A percentile compares a stretch with the other conserved stretches of the same genome.
These are phyloP conservation scores for Sphaerophoria taeniata DNA, from an alignment of 2,888 invertebrate species.

Conservation along the genomic window DNA sequence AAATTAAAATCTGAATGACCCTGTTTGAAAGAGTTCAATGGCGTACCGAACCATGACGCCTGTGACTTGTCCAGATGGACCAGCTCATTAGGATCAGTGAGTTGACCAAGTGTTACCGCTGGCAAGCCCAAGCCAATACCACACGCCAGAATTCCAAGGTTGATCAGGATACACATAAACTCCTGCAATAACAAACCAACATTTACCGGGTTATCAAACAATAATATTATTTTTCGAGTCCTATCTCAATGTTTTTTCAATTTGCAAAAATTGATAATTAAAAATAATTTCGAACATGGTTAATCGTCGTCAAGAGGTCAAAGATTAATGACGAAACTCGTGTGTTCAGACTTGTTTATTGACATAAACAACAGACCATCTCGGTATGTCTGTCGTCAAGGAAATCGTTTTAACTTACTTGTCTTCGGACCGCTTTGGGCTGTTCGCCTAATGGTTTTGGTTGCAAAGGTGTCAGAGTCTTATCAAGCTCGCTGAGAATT, in stretches of 20 bases:
- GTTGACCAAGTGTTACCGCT: conserved; percentile 79
- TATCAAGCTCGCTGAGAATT: conserved; percentile 76
- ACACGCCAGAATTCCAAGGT: conserved; percentile 80
- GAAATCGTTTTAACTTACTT: conserved; percentile 70
- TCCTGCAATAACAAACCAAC: conserved; percentile 71
- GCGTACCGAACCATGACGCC: conserved; percentile 81
- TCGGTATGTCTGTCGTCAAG: background rate
- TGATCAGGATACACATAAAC: conserved; percentile 80
- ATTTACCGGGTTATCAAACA: background rate
- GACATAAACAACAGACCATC: background rate
- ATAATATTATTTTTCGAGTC: background rate
- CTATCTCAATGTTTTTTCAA: conserved; percentile 5
- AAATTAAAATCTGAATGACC: background rate
- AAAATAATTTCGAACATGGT: background rate
- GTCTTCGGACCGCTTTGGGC: conserved; percentile 79
- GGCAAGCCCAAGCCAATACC: conserved; percentile 81
- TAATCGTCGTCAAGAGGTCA: background rate
- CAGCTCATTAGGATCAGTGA: conserved; percentile 77
- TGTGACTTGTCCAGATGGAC: conserved; percentile 78
- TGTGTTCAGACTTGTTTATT: background rate
- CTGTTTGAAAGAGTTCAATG: background rate
- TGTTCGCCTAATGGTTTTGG: conserved; percentile 80
- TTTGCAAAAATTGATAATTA: conserved; percentile 7
- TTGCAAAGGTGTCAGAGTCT: conserved; percentile 46
- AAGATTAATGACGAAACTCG: background rate